These are phyloP conservation scores for Camponotus fellah DNA, from an alignment of 2,888 invertebrate genomes.

Conservation along the genomic window DNA sequence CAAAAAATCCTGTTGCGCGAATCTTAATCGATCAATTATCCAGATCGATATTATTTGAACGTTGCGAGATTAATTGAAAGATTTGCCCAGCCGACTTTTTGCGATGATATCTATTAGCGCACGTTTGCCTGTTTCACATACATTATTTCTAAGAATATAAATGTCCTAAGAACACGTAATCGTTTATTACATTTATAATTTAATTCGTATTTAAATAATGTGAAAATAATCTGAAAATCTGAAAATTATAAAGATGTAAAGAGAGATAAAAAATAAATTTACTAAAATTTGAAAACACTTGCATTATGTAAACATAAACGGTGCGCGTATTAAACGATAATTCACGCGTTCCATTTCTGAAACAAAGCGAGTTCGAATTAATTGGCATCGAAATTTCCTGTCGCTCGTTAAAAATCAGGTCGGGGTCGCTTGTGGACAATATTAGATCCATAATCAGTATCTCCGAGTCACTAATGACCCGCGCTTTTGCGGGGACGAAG, in stretches of 20 bases:
- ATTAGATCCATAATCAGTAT: conserved; percentile 55
- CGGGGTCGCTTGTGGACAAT: conserved; percentile 44
- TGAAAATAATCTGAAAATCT: too few species aligned
- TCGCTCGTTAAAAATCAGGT: conserved; percentile 42
- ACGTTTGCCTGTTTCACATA: background rate
- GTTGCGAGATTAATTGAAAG: background rate
- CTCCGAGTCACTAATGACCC: conserved; percentile 48
- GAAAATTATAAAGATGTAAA: background rate
- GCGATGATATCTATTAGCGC: background rate
- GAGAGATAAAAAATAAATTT: background rate
- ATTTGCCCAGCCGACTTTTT: background rate
- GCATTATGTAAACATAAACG: background rate
- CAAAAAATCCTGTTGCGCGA: background rate
- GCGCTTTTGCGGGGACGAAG: conserved; percentile 41
- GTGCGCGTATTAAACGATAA: background rate
- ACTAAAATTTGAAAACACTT: background rate
- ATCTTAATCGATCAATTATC: conserved; percentile 8
- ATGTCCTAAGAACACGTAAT: too few species aligned
- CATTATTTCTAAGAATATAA: background rate
- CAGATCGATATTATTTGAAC: background rate
- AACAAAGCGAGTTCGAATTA: conserved; percentile 3
- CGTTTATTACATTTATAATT: background rate
- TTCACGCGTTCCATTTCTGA: background rate
- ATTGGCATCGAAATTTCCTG: conserved; percentile 23
- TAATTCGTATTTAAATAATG: too few species aligned